Conservation (phyloP, 2,113 vertebrate species). For the Sisor rabdophorus region DNA sequence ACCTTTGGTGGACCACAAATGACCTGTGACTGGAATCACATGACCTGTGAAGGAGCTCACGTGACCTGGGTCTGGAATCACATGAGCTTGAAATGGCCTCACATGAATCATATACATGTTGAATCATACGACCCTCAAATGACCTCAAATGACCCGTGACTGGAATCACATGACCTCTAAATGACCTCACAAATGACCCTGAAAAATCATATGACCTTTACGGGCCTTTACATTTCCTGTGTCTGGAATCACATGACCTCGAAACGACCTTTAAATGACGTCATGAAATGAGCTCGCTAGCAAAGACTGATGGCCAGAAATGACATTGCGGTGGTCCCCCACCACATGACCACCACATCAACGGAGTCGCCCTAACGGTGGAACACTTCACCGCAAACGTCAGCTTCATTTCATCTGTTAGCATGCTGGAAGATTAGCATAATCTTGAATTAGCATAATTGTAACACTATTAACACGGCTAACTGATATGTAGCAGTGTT, state of each 20-base stretch:
- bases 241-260: too few relatives aligned
- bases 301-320: not conserved
- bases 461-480: not conserved
- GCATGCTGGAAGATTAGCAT: not conserved
- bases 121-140: too few relatives aligned
- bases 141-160: not conserved
- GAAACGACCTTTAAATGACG: too few relatives aligned
- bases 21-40: not conserved
- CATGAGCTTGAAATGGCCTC: too few relatives aligned
- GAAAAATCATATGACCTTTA: too few relatives aligned
- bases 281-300: not conserved
- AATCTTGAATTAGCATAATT: not conserved
- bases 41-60: not conserved
- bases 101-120: too few relatives aligned
- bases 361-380: not conserved
- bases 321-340: not conserved
- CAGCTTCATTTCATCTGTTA: not conserved
- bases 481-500: not conserved
- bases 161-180: not conserved
- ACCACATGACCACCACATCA: not conserved
- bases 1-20: not conserved
- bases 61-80: too few relatives aligned
- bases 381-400: too few relatives aligned
- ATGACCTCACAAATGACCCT: not conserved
- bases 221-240: too few relatives aligned